Evolutionary conservation across 1,140 invertebrate species (phyloP), one percentile per base, ranked within the genome.

Genomic region (Calephelis virginiensis): DNA sequence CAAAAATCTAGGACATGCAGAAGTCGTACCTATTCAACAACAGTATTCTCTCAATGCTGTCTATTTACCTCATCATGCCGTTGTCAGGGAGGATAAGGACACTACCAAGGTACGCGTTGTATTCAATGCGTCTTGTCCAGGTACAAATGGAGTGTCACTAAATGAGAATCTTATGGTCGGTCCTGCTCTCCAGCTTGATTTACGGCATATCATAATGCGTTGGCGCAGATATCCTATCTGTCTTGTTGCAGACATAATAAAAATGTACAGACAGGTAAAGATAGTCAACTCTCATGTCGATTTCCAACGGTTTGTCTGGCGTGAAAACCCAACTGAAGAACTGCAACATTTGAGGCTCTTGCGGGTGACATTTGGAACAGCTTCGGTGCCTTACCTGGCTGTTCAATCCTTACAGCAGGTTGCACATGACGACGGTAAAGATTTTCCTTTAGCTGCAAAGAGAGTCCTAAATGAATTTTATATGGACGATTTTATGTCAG

Each of bases 161-260:
- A 75, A 75, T 61, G 61, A 69, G 12, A 45, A 68, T 17, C 53
- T 75, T 0, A n/a, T 75, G 50, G 40, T 73, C 1, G 74, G 71
- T 7, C 69, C 69, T 11, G 56, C 43, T 12, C 17, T 73, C 0
- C 74, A 76, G 50, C 60, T 14, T 5, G 69, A 71, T 14, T 45
- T 76, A 11, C 28, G 74, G 6, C 65, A 70, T 38, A 70, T 71
- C 6, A 7, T 76, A 38, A 62, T 75, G 49, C 14, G 69, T n/a
- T 73, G 71, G 74, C 46, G 74, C 1, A 53, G 8, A 0, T 46
- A 63, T 66, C 65, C 50, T 0, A 50, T 76, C 12, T 64, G 68
- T 64, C 40, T 73, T 6, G 11, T 50, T 0, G 62, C 71, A 5
- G 69, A 71, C 45, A 65, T 71, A 8, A 17, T 74, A 9, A 71